Evolutionary conservation across 35 echinoderm and acorn worm genomes (phyloP).

Genomic region (Patiria miniata): DNA sequence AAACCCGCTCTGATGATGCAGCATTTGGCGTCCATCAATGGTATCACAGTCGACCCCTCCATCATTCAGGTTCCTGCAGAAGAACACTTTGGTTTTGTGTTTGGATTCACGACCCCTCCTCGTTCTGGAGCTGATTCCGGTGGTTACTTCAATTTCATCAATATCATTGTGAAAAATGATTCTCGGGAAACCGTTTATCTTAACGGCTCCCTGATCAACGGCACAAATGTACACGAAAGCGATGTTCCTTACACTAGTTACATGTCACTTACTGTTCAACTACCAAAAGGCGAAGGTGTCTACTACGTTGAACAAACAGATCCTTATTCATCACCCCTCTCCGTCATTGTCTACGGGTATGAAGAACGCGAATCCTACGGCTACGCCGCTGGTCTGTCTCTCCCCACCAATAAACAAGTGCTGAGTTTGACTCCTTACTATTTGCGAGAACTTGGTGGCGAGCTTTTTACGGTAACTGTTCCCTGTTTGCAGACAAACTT

Average conservation of each 20-base stretch:
- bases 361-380: conserved; percentile 63
- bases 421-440: conserved; percentile 54
- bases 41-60: conserved; percentile 52
- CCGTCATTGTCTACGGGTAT: conserved; percentile 69
- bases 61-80: conserved; percentile 65
- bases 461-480: conserved; percentile 46
- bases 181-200: conserved; percentile 31
- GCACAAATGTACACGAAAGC: neutral
- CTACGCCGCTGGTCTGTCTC: conserved; percentile 62
- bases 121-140: conserved; percentile 36
- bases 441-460: conserved; percentile 60
- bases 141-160: conserved; percentile 59
- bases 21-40: conserved; percentile 38
- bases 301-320: conserved; percentile 59
- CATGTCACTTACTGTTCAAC: conserved; percentile 46
- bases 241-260: conserved; percentile 44
- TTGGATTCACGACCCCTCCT: conserved; percentile 76
- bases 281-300: conserved; percentile 64
- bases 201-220: conserved; percentile 21
- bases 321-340: conserved; percentile 31
- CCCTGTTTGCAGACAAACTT: conserved; percentile 45
- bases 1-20: conserved; percentile 54
- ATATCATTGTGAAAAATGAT: conserved; percentile 53
- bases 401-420: conserved; percentile 47
- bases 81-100: conserved; percentile 56